Base-by-base conservation (phyloP, 2,797 vertebrate genomes). In the Sternotherus odoratus region DNA sequence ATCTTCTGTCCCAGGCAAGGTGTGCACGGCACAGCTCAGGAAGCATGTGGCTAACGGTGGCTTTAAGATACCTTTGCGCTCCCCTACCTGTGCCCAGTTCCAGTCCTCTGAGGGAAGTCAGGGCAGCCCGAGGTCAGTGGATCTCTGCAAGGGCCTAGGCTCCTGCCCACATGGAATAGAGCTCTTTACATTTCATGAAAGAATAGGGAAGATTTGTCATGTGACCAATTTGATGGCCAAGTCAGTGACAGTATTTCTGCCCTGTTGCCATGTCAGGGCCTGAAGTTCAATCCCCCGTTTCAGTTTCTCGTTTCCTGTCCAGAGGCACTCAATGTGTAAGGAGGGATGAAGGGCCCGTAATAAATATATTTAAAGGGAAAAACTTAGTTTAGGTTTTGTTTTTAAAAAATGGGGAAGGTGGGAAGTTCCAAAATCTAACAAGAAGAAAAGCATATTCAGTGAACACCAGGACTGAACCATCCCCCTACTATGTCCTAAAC, bases 401-500 rank as follows among this genome's bases (percentile, higher is more conserved):
- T 89, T 30, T 43, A 24, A 1, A 4, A 83, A 72, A 49, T 1
- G 11, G 11, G 56, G 48, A 50, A 48, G 6, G 88, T 30, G 23
- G 86, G 28, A 79, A 94, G 78, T 92, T 57, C 79, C 66, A 5
- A 84, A 48, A 74, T 66, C 48, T 77, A 83, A 17, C 81, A 60
- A 51, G 88, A 85, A 49, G 23, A 82, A 92, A 81, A 39, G 77
- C 16, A 0, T 19, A 51, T 23, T 84, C 72, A 87, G 50, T 10
- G 85, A 79, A 90, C 86, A 84, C 84, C 85, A 92, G 92, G 91
- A 9, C 77, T 84, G 89, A 84, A 48, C 72, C 4, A 0, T 6
- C n/a, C 57, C 57, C 63, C 77, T 28, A 30, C 53, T 48, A 6
- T 13, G 81, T 30, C 48, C 77, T 88, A 23, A 1, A 17, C 16